Conservation (phyloP, 2,797 vertebrate species). For the Sorex maritimensis region DNA sequence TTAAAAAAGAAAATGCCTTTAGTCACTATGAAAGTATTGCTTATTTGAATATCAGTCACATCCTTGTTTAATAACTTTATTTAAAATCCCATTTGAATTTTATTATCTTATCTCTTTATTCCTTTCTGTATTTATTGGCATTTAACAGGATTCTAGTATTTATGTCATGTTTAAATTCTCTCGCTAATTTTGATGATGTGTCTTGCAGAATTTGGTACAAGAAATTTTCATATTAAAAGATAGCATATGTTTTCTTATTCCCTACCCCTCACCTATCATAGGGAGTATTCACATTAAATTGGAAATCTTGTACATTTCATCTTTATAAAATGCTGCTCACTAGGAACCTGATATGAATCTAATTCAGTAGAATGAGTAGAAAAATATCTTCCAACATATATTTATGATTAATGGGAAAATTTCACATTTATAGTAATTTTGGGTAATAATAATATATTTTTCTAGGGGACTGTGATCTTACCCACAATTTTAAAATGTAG, state of each 20-base stretch:
- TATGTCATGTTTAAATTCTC: conserved; percentile 24
- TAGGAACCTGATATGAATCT: conserved; percentile 12
- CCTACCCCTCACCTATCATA: not conserved
- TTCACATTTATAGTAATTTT: conserved; percentile 8
- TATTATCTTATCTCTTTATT: conserved; percentile 5
- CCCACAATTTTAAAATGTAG: not conserved
- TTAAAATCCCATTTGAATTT: conserved; percentile 35
- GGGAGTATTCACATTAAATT: not conserved
- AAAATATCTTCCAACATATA: not conserved
- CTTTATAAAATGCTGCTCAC: conserved; percentile 36
- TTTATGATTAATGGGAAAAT: conserved; percentile 47
- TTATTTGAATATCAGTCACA: conserved; percentile 25
- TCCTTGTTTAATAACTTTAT: conserved; percentile 24
- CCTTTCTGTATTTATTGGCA: not conserved
- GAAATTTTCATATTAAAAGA: conserved; percentile 59
- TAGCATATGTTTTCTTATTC: conserved; percentile 28
- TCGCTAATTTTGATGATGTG: conserved; percentile 58
- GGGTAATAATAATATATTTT: conserved; percentile 21
- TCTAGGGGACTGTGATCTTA: not conserved
- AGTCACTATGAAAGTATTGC: not conserved
- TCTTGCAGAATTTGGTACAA: conserved; percentile 42
- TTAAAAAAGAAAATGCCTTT: conserved; percentile 32
- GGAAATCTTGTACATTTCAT: conserved; percentile 20
- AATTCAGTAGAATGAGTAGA: conserved; percentile 1
- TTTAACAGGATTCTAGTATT: conserved; percentile 17